Percentiles rank a stretch among this genome's conserved stretches.
Conservation (phyloP, 2,797 vertebrate genomes). For the Lindbergichthys nudifrons region DNA sequence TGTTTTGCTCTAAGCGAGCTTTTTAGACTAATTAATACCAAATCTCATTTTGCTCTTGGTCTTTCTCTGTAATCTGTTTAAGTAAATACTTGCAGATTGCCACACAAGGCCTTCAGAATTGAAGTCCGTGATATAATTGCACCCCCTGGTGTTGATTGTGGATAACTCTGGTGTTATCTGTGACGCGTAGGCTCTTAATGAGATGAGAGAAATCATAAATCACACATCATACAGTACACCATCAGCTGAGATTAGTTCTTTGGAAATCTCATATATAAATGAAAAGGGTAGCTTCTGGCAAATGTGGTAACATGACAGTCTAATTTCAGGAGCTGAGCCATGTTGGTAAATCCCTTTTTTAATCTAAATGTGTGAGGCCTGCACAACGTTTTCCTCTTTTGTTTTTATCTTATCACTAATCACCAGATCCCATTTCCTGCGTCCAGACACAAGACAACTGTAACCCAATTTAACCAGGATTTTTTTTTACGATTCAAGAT, state of each 20-base stretch:
- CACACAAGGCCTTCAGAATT: constrained; percentile 50
- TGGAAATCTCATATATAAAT: constrained; percentile 19
- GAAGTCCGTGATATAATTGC: constrained; percentile 70
- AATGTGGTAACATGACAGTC: neutral
- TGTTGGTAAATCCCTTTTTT: neutral
- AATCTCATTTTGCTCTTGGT: constrained; percentile 54
- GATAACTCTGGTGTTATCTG: constrained; percentile 45
- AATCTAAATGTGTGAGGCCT: constrained; percentile 6
- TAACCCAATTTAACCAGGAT: constrained; percentile 8
- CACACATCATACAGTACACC: constrained; percentile 32
- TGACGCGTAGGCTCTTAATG: constrained; percentile 40
- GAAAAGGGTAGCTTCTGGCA: neutral
- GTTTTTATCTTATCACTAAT: constrained; percentile 18
- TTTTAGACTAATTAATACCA: constrained; percentile 58
- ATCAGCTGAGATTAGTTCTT: constrained; percentile 24
- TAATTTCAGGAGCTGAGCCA: neutral
- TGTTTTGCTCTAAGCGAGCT: constrained; percentile 39
- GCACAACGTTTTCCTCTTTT: constrained; percentile 17
- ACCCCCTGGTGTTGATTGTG: constrained; percentile 75
- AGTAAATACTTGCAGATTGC: constrained; percentile 62
- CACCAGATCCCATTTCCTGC: constrained; percentile 31
- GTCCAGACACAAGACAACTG: neutral
- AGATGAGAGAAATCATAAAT: constrained; percentile 44
- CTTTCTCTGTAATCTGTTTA: constrained; percentile 47
- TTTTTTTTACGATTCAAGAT: neutral